A percentile compares a stretch with the other conserved stretches of the same genome.
phyloP scores from a whole-genome alignment of 2,888 invertebrate genomes.

The Pheosia gnoma region DNA sequence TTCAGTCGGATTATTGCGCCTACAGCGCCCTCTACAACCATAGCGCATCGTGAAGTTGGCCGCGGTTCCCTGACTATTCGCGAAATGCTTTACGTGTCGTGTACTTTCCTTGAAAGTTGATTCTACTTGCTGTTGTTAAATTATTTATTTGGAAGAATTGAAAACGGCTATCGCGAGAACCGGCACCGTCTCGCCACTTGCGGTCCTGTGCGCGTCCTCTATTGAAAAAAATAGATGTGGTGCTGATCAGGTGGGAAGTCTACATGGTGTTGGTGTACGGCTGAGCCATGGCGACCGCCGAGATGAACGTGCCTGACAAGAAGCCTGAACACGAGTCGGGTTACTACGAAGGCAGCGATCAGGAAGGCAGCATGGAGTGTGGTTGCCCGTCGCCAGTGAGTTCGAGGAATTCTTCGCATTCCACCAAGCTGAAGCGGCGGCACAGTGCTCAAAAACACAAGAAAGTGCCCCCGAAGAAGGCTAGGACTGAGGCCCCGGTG shows the following conservation, averaged over 20 bases:
- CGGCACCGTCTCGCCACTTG: constrained; percentile 14
- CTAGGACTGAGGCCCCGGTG: constrained; percentile 57
- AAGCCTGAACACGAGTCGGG: constrained; percentile 92
- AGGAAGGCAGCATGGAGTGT: constrained; percentile 85
- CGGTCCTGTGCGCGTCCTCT: constrained; percentile 21
- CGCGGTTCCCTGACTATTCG: constrained; percentile 59
- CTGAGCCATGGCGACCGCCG: constrained; percentile 80
- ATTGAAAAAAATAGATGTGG: constrained; percentile 38
- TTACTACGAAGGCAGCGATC: constrained; percentile 90
- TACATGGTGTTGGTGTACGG: constrained; percentile 73
- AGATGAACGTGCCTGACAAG: constrained; percentile 86
- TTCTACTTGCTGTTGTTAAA: background rate
- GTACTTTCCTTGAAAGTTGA: constrained; percentile 70
- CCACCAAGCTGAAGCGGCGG: constrained; percentile 69
- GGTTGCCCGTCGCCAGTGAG: constrained; percentile 76
- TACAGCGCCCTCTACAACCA: constrained; percentile 69
- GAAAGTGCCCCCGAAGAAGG: constrained; percentile 67
- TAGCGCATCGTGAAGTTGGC: constrained; percentile 62
- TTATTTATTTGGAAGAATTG: constrained; percentile 3
- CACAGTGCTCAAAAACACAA: constrained; percentile 70
- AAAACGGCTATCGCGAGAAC: constrained; percentile 10
- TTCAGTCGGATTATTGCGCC: constrained; percentile 45
- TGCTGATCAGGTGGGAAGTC: constrained; percentile 44
- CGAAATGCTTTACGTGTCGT: constrained; percentile 78
- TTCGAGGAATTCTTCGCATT: constrained; percentile 77